Evolutionary conservation across 1,140 invertebrate species (phyloP).

Genomic region (Campoletis sonorensis): DNA sequence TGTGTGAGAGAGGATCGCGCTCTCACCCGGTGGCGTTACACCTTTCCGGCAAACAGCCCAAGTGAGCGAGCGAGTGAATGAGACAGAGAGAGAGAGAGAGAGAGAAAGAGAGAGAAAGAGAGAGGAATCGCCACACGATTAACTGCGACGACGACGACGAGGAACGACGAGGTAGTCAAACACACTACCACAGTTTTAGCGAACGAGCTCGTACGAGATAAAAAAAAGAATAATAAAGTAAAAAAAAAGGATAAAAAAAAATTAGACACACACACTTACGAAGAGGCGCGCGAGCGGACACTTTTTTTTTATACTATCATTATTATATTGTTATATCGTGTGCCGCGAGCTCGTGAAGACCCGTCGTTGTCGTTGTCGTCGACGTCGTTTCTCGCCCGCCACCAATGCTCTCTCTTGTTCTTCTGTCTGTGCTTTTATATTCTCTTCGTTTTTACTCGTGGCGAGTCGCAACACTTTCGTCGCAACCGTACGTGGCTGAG

Average conservation of each 20-base stretch:
- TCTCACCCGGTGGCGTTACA: background rate
- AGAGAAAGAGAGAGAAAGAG: background rate
- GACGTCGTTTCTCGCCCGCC: conserved; percentile 53
- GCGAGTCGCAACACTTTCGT: conserved; percentile 42
- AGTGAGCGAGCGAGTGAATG: conserved; percentile 6
- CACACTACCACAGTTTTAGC: background rate
- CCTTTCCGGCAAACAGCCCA: background rate
- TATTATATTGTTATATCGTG: conserved; percentile 11
- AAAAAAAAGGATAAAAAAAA: too few relatives aligned
- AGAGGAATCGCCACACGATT: background rate
- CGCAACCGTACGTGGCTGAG: conserved; percentile 33
- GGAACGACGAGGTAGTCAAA: background rate
- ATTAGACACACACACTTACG: too few relatives aligned
- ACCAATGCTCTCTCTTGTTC: background rate
- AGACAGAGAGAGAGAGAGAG: background rate
- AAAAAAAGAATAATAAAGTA: background rate
- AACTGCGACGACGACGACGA: too few relatives aligned
- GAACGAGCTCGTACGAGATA: background rate
- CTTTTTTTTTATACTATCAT: background rate
- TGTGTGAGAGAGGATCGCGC: background rate
- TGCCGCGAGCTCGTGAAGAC: background rate
- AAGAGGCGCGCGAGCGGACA: background rate
- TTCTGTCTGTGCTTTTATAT: background rate
- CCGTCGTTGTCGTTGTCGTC: conserved; percentile 52
- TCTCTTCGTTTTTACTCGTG: conserved; percentile 12